These are phyloP conservation scores for Agrochola macilenta DNA, from an alignment of 2,888 invertebrate species.

Conservation along the genomic window DNA sequence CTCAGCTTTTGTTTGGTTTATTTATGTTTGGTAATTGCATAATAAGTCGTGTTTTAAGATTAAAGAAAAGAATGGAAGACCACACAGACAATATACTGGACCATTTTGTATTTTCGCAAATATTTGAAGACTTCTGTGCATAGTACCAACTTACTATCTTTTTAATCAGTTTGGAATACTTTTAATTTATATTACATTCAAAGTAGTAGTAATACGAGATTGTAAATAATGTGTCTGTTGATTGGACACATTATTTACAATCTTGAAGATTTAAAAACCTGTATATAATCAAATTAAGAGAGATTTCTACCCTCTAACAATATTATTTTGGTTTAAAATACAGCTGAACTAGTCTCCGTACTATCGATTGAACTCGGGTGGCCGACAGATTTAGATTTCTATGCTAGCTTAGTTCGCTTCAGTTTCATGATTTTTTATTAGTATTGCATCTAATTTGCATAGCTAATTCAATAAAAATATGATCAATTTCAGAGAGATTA, in stretches of 20 bases:
- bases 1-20: constrained; percentile 49
- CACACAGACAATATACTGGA: neutral
- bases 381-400: constrained; percentile 64
- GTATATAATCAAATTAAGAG: neutral
- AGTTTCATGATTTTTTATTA: constrained; percentile 17
- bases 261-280: neutral
- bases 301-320: neutral
- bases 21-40: constrained; percentile 56
- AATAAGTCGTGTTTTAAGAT: constrained; percentile 39
- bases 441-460: constrained; percentile 10
- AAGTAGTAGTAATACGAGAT: neutral
- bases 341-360: constrained; percentile 6
- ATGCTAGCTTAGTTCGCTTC: constrained; percentile 13
- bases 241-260: neutral
- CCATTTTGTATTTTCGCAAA: neutral
- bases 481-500: neutral
- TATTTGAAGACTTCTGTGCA: neutral
- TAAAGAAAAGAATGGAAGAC: constrained; percentile 1
- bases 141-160: neutral
- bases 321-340: constrained; percentile 16
- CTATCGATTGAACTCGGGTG: constrained; percentile 65
- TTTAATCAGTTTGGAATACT: neutral
- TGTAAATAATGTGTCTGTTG: neutral
- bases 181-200: neutral
- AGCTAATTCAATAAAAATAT: neutral